These are phyloP conservation scores for Typhlomys cinereus DNA, from an alignment of 2,113 vertebrate genomes.

Conservation along the genomic window DNA sequence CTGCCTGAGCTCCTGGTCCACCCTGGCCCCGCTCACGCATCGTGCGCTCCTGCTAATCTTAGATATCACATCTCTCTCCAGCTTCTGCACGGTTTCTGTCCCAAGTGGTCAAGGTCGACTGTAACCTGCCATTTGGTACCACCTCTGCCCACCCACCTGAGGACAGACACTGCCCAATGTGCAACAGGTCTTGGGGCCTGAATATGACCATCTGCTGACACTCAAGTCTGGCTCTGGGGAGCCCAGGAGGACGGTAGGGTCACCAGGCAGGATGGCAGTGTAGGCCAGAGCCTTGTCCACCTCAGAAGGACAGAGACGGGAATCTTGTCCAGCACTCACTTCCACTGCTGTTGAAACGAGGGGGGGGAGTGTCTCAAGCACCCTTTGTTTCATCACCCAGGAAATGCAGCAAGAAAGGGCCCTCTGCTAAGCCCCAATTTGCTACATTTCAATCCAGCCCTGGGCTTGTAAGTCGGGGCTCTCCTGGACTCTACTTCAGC, in stretches of 20 bases:
- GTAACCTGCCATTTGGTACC: no score
- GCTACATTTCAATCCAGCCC: neutral
- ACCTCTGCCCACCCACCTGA: neutral
- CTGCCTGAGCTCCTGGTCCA: neutral
- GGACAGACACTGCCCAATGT: no score
- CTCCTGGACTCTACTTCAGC: neutral
- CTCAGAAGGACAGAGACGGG: neutral
- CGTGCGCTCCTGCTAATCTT: neutral
- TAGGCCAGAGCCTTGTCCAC: neutral
- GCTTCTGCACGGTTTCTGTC: no score
- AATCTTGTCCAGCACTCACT: neutral
- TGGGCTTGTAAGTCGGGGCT: accelerated
- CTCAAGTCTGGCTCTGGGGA: neutral
- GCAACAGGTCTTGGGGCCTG: neutral
- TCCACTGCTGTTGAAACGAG: no score
- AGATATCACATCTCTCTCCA: neutral
- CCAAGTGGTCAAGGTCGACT: neutral
- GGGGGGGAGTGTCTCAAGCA: neutral
- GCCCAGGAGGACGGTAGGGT: neutral
- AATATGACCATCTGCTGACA: neutral
- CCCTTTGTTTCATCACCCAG: neutral
- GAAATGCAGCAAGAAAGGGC: neutral
- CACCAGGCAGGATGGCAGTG: neutral
- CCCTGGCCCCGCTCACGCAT: neutral
- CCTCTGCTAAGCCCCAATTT: accelerated